Base-by-base conservation (phyloP, 2,797 vertebrate genomes). In the Darevskia mixta region DNA sequence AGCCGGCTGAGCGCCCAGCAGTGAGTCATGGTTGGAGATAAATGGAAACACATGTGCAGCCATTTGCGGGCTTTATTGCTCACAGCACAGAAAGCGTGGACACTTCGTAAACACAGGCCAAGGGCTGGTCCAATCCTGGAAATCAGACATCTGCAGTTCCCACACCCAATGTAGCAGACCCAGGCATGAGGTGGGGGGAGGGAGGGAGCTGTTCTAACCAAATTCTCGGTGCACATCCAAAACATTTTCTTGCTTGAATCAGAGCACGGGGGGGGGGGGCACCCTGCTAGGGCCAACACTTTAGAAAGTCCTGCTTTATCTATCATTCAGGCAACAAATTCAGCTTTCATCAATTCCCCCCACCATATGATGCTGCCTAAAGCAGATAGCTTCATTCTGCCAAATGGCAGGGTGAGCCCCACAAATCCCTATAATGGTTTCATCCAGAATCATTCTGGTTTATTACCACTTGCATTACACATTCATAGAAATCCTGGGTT, bases 31-130 rank as follows among this genome's bases (percentile, higher is more conserved):
- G 80, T 83, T 38, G 91, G 71, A 89, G 69, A 82, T 95, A 94
- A 96, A 91, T 27, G 88, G 88, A 96, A 96, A 96, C 96, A 96
- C 83, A 89, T 96, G 96, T 95, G 89, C 90, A 2, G 72, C 91
- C 13, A 9, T 18, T 2, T 5, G 20, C 0, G 0, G 17, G 32
- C 0, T 32, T 83, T 29, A 82, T 86, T 90, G 25, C 41, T 79
- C 77, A 2, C 86, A 79, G 80, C 3, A 1, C 1, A 1, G 89
- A 91, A 92, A 55, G 94, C 92, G 66, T 0, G 84, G 93, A 87
- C 38, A 5, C 77, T 88, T 86, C 5, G 90, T 92, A 93, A 85
- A 85, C 90, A 82, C 81, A 25, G 82, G 8, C 1, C 10, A 83
- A 69, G 9, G 43, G 32, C 23, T 27, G 69, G 90, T 61, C 73